Conservation (phyloP, 2,888 invertebrate species). For the Proisotoma minuta region DNA sequence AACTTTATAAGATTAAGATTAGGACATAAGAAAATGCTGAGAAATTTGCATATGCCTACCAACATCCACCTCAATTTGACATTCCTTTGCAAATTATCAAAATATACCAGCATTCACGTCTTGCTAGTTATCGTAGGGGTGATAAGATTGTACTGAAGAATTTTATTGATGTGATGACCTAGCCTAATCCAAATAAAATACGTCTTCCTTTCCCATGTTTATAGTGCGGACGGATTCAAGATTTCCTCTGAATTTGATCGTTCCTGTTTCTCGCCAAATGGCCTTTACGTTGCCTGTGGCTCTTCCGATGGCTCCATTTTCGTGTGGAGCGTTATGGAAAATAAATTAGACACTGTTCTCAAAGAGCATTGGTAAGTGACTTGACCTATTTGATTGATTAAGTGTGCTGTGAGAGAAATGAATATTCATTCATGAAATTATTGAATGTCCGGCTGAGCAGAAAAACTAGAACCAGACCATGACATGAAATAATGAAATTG, state of each 20-base stretch:
- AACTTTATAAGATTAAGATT: no score
- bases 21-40: no score
- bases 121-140: background rate
- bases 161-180: background rate
- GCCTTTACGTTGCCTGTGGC: conserved; percentile 82
- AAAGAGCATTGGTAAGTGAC: conserved; percentile 58
- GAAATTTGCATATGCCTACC: no score
- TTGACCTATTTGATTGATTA: background rate
- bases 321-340: conserved; percentile 80
- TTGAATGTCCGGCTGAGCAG: background rate
- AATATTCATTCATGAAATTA: background rate
- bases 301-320: conserved; percentile 85
- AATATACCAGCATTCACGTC: no score
- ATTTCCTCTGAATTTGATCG: conserved; percentile 92
- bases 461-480: background rate
- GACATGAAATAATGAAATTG: background rate
- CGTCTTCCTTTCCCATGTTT: conserved; percentile 42
- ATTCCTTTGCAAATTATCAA: no score
- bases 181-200: background rate
- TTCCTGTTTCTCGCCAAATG: conserved; percentile 87
- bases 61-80: no score
- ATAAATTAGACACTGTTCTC: conserved; percentile 69
- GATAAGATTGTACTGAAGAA: background rate
- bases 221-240: conserved; percentile 89
- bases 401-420: background rate